A percentile compares a stretch with the other conserved stretches of the same genome.
Evolutionary conservation across 2,797 vertebrate species (phyloP).

Genomic region (Sebastes elongatus): DNA sequence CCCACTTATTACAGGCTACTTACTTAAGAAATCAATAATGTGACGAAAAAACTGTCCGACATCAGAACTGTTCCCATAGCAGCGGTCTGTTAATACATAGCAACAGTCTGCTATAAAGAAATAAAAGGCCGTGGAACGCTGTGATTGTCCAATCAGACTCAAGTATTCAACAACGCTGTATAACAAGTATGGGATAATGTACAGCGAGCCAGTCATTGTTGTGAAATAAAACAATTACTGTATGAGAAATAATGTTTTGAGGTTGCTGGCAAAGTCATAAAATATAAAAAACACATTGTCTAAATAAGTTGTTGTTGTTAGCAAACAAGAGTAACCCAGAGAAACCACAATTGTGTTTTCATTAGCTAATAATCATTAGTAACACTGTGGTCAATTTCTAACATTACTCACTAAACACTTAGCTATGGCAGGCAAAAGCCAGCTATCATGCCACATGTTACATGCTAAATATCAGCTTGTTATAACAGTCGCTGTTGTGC

Average conservation of each 20-base stretch:
- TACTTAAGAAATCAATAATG: too few relatives aligned
- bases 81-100: fast-evolving
- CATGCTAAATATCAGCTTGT: not conserved
- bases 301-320: too few relatives aligned
- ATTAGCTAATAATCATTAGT: not conserved
- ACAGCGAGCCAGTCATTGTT: too few relatives aligned
- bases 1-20: too few relatives aligned
- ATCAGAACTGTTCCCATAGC: too few relatives aligned
- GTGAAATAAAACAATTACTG: not conserved
- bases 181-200: not conserved
- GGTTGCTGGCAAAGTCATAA: not conserved
- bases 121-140: too few relatives aligned
- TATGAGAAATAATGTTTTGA: not conserved
- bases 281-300: not conserved
- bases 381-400: not conserved
- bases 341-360: not conserved
- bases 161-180: too few relatives aligned
- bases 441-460: not conserved
- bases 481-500: not conserved
- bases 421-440: not conserved
- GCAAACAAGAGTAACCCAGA: not conserved
- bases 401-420: not conserved
- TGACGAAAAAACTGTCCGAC: too few relatives aligned
- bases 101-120: too few relatives aligned
- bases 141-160: too few relatives aligned